Evolutionary conservation across 2,113 vertebrate species (phyloP), one percentile per base, ranked within the genome.

Genomic region (Salminus brasiliensis): DNA sequence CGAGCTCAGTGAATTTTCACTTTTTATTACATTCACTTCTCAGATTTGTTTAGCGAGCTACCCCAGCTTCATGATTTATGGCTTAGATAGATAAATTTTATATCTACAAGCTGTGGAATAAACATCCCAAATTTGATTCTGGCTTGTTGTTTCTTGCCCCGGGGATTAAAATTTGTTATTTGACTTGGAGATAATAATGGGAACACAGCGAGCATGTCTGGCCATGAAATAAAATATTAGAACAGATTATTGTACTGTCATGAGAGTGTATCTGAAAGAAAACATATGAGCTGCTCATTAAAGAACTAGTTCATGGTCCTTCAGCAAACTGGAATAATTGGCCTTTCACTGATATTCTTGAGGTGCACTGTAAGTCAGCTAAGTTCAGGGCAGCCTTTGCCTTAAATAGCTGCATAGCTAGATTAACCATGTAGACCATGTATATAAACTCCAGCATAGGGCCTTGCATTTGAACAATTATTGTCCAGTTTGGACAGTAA

Each of bases 31-130:
- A 10, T 73, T 74, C 74, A 55, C 72, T 53, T 36, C 57, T 29
- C 59, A 10, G 72, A 76, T 78, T 79, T 43, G 74, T 78, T 76
- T 76, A 43, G 53, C 77, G 60, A 77, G 62, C 49, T 18, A 11
- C 57, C 30, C 21, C 18, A 3, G 63, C 52, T 49, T 74, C 21
- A 30, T 84, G 82, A 84, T 84, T 84, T 84, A 84, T 81, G 74
- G 69, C 82, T 80, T 76, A 65, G 68, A 81, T 77, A 74, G 69
- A 74, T 68, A 70, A 43, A 57, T 74, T 65, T 77, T 78, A 82
- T 79, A 74, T 85, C 78, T 82, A 85, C 84, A 80, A 70, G 73
- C 63, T 66, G 68, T 68, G 70, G 57, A 81, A 85, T 76, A 78
- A 71, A 74, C 75, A 76, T 73, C 9, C 25, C 65, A 67, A 63